phyloP scores from a whole-genome alignment of 1,140 invertebrate species.

The Apis cerana region DNA sequence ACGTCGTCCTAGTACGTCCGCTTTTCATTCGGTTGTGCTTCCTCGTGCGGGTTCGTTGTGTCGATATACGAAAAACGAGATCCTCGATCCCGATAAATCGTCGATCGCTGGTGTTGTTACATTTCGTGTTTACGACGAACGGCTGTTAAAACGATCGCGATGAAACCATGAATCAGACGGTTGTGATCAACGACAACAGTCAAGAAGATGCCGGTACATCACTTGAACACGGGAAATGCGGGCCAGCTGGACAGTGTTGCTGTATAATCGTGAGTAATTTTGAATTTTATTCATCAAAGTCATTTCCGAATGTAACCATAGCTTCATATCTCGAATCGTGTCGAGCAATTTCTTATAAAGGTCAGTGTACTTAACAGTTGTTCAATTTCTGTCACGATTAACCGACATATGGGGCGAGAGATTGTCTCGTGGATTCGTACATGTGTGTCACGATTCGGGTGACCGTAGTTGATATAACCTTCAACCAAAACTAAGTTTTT shows the following conservation, averaged over 20 bases:
- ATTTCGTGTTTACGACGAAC: background rate
- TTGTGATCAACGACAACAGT: constrained; percentile 50
- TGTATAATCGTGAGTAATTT: constrained; percentile 66
- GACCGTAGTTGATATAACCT: background rate
- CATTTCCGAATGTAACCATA: background rate
- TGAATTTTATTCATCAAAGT: background rate
- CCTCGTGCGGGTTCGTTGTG: background rate
- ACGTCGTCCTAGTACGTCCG: constrained; percentile 24
- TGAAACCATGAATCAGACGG: constrained; percentile 39
- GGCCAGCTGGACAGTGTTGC: constrained; percentile 51
- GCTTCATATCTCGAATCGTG: background rate
- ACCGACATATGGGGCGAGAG: background rate
- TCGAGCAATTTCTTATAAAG: background rate
- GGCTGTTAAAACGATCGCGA: constrained; percentile 16
- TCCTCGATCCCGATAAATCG: too few relatives aligned
- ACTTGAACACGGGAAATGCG: constrained; percentile 29
- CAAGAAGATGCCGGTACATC: constrained; percentile 63
- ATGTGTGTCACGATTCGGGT: constrained; percentile 1
- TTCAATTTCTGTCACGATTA: constrained; percentile 21
- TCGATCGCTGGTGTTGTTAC: background rate
- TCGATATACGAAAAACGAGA: background rate
- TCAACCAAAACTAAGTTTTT: background rate
- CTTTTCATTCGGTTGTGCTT: constrained; percentile 10
- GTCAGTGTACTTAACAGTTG: constrained; percentile 27
- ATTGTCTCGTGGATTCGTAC: background rate